Conservation (phyloP, 2,797 vertebrate genomes). For the Numenius phaeopus region DNA sequence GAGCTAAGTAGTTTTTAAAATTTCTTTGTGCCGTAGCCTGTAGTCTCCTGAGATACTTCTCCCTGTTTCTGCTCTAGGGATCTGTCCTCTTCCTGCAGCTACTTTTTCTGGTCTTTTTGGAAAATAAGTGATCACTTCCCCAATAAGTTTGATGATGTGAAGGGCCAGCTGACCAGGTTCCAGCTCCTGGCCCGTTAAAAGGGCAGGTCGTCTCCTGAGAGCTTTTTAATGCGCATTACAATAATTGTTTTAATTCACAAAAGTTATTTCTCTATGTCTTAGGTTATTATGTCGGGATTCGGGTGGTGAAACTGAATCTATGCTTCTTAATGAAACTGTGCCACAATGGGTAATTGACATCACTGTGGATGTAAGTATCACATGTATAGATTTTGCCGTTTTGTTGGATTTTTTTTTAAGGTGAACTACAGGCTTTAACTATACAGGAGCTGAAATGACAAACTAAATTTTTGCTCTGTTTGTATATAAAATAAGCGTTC, state of each 20-base stretch:
- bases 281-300: slow-evolving; percentile 98
- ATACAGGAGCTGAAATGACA: background rate
- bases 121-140: background rate
- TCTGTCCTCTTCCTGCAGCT: background rate
- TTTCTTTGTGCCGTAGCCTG: background rate
- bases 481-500: background rate
- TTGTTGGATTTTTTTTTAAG: background rate
- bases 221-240: background rate
- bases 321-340: slow-evolving; percentile 98
- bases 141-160: background rate
- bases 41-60: background rate
- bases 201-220: background rate
- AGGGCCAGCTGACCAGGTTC: background rate
- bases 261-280: background rate
- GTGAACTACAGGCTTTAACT: background rate
- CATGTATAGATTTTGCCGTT: accelerated
- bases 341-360: slow-evolving; percentile 99
- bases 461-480: background rate
- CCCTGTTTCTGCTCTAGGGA: background rate
- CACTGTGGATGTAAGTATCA: slow-evolving; percentile 95
- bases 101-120: background rate
- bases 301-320: slow-evolving; percentile 97
- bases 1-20: background rate
- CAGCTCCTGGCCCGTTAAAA: background rate
- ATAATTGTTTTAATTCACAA: background rate